These are phyloP conservation scores for Lathamus discolor DNA, from an alignment of 2,113 vertebrate genomes.

Conservation along the genomic window DNA sequence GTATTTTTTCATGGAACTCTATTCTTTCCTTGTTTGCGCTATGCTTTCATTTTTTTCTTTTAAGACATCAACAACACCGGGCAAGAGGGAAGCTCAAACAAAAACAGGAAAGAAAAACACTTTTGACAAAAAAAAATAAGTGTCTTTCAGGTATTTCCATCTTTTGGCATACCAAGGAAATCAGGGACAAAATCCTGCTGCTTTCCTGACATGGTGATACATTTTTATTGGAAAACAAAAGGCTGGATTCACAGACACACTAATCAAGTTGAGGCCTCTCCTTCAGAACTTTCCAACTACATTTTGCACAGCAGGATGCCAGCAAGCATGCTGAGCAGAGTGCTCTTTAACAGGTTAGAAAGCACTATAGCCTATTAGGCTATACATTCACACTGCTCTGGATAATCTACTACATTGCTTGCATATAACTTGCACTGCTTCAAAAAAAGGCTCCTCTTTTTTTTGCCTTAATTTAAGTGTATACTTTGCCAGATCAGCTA, in stretches of 20 bases:
- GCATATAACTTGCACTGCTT: background rate
- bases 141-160: background rate
- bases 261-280: background rate
- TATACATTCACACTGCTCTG: background rate
- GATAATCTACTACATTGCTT: background rate
- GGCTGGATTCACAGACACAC: background rate
- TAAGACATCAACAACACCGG: background rate
- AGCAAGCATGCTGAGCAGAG: background rate
- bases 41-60: background rate
- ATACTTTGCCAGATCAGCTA: background rate
- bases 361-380: background rate
- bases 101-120: background rate
- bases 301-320: background rate
- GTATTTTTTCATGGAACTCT: background rate
- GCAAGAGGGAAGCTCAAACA: background rate
- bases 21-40: background rate
- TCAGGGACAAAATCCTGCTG: background rate
- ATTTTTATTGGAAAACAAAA: background rate
- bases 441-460: background rate
- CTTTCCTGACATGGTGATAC: background rate
- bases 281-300: background rate
- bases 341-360: constrained; percentile 9
- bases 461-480: background rate
- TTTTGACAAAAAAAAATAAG: background rate
- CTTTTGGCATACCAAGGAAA: background rate